Percentiles rank a stretch among this genome's conserved stretches.
Evolutionary conservation across 2,888 invertebrate species (phyloP).

Genomic region (Latheticus oryzae): DNA sequence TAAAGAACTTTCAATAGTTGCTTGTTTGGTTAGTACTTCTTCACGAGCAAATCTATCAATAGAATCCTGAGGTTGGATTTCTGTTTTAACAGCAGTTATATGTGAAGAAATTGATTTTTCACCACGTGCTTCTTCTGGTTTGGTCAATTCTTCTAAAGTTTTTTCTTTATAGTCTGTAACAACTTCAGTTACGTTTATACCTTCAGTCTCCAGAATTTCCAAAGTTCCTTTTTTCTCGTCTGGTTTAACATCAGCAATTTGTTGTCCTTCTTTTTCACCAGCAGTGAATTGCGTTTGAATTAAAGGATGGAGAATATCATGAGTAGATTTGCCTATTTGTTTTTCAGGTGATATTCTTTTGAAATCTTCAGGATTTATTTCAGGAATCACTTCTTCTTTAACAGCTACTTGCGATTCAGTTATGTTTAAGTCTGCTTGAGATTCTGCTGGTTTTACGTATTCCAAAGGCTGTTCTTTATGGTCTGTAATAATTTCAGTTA

Average conservation of each 20-base stretch:
- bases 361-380: constrained; percentile 65
- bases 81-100: constrained; percentile 71
- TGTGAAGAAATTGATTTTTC: constrained; percentile 68
- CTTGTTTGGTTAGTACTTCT: constrained; percentile 47
- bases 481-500: constrained; percentile 70
- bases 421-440: constrained; percentile 69
- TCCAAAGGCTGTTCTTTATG: constrained; percentile 68
- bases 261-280: constrained; percentile 69
- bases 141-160: constrained; percentile 62
- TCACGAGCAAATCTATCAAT: constrained; percentile 55
- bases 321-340: constrained; percentile 64
- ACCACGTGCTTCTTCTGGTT: constrained; percentile 67
- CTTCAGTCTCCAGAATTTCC: constrained; percentile 70
- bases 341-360: constrained; percentile 63
- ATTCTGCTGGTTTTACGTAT: constrained; percentile 62
- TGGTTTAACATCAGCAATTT: constrained; percentile 65
- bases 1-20: constrained; percentile 58
- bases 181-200: constrained; percentile 72
- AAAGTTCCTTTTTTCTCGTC: constrained; percentile 69
- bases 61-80: constrained; percentile 67
- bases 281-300: constrained; percentile 65
- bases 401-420: constrained; percentile 67
- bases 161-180: constrained; percentile 68
- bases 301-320: constrained; percentile 65
- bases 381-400: constrained; percentile 66